Base-by-base conservation (phyloP, 2,113 vertebrate genomes). In the Hemibagrus wyckioides region DNA sequence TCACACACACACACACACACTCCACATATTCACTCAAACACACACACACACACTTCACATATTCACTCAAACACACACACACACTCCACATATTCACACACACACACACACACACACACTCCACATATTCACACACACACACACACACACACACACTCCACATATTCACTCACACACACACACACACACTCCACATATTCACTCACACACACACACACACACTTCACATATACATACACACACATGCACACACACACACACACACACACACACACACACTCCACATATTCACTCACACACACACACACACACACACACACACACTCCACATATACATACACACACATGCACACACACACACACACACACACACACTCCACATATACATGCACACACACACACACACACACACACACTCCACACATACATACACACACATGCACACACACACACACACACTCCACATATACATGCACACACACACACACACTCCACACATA, bases 381-480 rank as follows among this genome's bases (percentile, higher is more conserved):
- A n/a, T 15, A 52, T 52, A 52, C 13, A 52, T 11, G n/a, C n/a
- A 52, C 2, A 52, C 13, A 52, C 13, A 13, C 50, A 52, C 50
- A 52, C 50, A 52, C 50, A 52, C 50, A 52, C 50, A 52, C 13
- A 52, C 13, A 52, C 50, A 52, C 13, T 13, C 13, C 50, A 61
- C 6, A 61, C 59, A 61, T 23, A 57, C 41, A 44, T 6, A 44
- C 6, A 44, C 41, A 48, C 23, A 59, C 52, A 54, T 14, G 15
- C 52, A 61, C 6, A 91, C 90, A 90, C 86, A 17, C 33, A 52
- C 19, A 19, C 15, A 41, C 61, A 71, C 41, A 77, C 25, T n/a
- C n/a, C n/a, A n/a, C n/a, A n/a, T n/a, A n/a, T n/a, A n/a, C n/a
- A n/a, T n/a, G n/a, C n/a, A n/a, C 28, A 28, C 13, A 30, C 61